Conservation (phyloP, 2,888 invertebrate genomes). For the Agrotis ipsilon region DNA sequence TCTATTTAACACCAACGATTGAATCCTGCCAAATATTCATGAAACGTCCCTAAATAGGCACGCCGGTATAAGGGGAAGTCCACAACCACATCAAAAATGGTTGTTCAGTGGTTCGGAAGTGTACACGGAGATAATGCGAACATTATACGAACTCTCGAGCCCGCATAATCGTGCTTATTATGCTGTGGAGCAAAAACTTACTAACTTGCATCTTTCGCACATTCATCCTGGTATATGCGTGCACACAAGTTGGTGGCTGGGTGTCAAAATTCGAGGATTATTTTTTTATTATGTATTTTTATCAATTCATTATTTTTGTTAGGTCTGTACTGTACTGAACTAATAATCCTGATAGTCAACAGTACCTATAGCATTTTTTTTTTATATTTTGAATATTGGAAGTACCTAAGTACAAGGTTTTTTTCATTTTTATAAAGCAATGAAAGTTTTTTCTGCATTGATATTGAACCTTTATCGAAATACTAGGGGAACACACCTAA, state of each 20-base stretch:
- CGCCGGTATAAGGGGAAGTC: constrained; percentile 63
- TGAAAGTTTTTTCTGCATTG: no score
- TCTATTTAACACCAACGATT: constrained; percentile 41
- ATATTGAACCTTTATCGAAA: no score
- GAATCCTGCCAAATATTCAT: constrained; percentile 62
- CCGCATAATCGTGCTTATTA: constrained; percentile 86
- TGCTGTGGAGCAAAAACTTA: constrained; percentile 84
- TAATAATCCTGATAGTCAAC: no score
- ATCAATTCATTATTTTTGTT: no score
- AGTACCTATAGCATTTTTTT: no score
- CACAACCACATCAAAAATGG: constrained; percentile 69
- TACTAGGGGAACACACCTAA: no score
- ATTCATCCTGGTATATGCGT: constrained; percentile 71
- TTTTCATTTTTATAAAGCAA: no score
- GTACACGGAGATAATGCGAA: constrained; percentile 87
- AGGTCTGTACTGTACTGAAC: no score
- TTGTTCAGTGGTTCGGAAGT: constrained; percentile 83
- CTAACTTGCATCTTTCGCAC: constrained; percentile 84
- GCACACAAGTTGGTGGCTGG: constrained; percentile 60
- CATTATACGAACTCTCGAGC: constrained; percentile 88
- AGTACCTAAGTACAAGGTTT: no score
- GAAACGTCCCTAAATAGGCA: constrained; percentile 49
- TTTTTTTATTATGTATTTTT: background rate
- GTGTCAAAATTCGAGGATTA: background rate
- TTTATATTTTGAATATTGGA: no score